Evolutionary conservation across 2,888 invertebrate genomes (phyloP).

Genomic region (Ichneumoninae sp.): DNA sequence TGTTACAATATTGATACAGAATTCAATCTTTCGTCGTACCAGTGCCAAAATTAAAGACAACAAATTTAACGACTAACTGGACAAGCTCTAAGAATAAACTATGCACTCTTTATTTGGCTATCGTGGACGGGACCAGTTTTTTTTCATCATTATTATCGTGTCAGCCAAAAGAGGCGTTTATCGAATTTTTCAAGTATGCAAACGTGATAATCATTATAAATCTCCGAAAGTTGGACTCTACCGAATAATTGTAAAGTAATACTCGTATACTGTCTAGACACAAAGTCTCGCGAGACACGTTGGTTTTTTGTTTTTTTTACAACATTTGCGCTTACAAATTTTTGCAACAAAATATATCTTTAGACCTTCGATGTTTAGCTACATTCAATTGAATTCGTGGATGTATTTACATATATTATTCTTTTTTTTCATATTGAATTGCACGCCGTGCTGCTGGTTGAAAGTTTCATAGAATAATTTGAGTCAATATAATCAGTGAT

Average conservation of each 20-base stretch:
- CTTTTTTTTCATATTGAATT: slow-evolving; percentile 12
- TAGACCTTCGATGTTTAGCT: slow-evolving; percentile 47
- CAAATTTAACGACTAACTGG: slow-evolving; percentile 27
- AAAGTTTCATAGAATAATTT: slow-evolving; percentile 7
- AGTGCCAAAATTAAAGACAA: slow-evolving; percentile 44
- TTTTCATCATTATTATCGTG: slow-evolving; percentile 28
- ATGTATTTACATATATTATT: slow-evolving; percentile 44
- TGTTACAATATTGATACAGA: slow-evolving; percentile 38
- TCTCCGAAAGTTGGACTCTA: neutral
- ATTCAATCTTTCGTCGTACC: slow-evolving; percentile 34
- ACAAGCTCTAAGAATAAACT: slow-evolving; percentile 36
- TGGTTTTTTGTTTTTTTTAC: neutral
- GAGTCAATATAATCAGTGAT: slow-evolving; percentile 25
- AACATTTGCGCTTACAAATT: slow-evolving; percentile 43
- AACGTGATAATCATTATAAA: slow-evolving; percentile 5
- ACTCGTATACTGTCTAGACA: slow-evolving; percentile 30
- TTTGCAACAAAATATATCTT: slow-evolving; percentile 58
- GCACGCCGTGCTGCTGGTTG: slow-evolving; percentile 14
- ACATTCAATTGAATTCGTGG: slow-evolving; percentile 29
- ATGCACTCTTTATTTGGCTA: slow-evolving; percentile 36
- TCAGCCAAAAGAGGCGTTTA: slow-evolving; percentile 37
- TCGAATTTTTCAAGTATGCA: slow-evolving; percentile 22
- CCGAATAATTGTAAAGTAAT: slow-evolving; percentile 9
- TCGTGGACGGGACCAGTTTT: slow-evolving; percentile 61
- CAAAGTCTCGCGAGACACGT: slow-evolving; percentile 18